Conservation (phyloP, 2,797 vertebrate species). For the Cynodonichthys magdalenae region DNA sequence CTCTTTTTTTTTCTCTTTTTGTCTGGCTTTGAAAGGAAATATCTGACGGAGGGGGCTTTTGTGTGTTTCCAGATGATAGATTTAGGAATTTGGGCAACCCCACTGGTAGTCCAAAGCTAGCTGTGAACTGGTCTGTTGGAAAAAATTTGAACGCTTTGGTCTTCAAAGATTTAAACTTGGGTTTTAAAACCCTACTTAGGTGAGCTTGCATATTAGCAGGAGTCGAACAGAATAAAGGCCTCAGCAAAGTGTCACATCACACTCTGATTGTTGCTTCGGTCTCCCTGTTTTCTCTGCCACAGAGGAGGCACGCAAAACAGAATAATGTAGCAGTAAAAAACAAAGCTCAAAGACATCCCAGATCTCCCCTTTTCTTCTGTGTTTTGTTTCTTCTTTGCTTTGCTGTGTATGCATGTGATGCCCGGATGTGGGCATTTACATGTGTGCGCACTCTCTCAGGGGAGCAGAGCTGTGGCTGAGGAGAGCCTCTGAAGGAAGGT, state of each 20-base stretch:
- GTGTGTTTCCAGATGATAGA: slow-evolving; percentile 99
- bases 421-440: slow-evolving; percentile 47
- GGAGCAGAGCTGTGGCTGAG: slow-evolving; percentile 63
- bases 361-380: slow-evolving; percentile 51
- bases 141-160: slow-evolving; percentile 98
- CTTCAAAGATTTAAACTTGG: slow-evolving; percentile 99
- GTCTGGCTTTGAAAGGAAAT: slow-evolving; percentile 88
- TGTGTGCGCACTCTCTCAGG: slow-evolving; percentile 52
- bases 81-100: slow-evolving; percentile 99
- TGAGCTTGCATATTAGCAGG: slow-evolving; percentile 94
- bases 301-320: slow-evolving; percentile 46
- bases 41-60: slow-evolving; percentile 93
- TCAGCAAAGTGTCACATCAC: slow-evolving; percentile 83
- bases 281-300: slow-evolving; percentile 59
- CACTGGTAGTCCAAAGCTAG: slow-evolving; percentile 96
- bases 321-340: slow-evolving; percentile 75
- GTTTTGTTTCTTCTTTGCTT: slow-evolving; percentile 53
- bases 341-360: slow-evolving; percentile 71
- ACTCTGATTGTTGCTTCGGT: slow-evolving; percentile 76
- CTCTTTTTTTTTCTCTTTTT: slow-evolving; percentile 49
- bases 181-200: slow-evolving; percentile 96
- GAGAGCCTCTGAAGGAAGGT: slow-evolving; percentile 56
- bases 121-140: slow-evolving; percentile 99
- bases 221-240: slow-evolving; percentile 87
- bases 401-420: slow-evolving; percentile 33